phyloP scores from a whole-genome alignment of 1,140 invertebrate species.

The Brachionus paranguensis region DNA sequence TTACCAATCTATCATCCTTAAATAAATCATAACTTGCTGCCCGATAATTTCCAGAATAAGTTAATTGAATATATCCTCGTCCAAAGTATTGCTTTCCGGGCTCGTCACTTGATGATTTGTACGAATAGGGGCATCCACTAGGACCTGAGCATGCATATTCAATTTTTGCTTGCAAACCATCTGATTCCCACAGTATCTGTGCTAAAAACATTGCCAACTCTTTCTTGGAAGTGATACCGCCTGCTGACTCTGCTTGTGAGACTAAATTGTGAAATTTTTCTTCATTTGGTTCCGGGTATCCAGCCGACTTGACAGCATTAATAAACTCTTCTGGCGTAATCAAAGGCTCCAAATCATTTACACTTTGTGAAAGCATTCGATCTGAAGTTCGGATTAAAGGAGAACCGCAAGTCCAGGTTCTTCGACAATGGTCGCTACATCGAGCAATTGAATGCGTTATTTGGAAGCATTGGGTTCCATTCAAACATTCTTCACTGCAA shows the following conservation, averaged over 20 bases:
- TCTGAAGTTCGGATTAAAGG: background rate
- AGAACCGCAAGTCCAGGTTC: background rate
- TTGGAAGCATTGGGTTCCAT: background rate
- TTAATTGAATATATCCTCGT: conserved; percentile 25
- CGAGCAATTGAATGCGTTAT: background rate
- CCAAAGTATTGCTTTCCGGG: conserved; percentile 11
- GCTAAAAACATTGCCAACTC: conserved; percentile 14
- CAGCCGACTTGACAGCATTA: background rate
- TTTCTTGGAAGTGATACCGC: background rate
- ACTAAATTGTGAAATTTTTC: conserved; percentile 19
- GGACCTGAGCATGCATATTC: conserved; percentile 5
- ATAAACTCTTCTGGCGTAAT: conserved; percentile 17
- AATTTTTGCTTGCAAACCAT: background rate
- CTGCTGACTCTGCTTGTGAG: background rate
- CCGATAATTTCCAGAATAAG: conserved; percentile 13
- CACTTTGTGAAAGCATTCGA: background rate
- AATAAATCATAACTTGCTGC: background rate
- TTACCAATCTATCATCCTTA: conserved; percentile 14
- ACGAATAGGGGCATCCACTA: background rate
- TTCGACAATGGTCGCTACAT: background rate
- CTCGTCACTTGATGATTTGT: background rate
- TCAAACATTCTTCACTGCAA: background rate
- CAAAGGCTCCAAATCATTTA: background rate
- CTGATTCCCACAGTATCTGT: conserved; percentile 12
- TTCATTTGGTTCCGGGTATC: background rate